phyloP scores from a whole-genome alignment of 2,888 invertebrate genomes.

The Sarcophaga subvicina region DNA sequence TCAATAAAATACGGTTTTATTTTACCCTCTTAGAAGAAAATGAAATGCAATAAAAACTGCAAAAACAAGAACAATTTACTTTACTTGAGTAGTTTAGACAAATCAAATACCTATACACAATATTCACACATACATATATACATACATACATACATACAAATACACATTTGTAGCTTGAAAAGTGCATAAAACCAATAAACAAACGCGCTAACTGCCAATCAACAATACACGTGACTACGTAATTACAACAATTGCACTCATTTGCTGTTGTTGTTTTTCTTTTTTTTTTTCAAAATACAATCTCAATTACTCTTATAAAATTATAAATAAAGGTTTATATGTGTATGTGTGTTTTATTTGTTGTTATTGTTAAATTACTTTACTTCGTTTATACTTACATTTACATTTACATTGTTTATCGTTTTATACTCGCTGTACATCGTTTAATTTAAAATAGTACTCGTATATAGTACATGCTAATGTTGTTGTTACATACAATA shows the following conservation, averaged over 20 bases:
- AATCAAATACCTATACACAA: constrained; percentile 5
- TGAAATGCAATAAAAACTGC: not conserved
- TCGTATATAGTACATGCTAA: not conserved
- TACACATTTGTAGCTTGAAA: not conserved
- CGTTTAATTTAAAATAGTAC: constrained; percentile 8
- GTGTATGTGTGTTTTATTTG: not conserved
- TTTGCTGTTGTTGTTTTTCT: not conserved
- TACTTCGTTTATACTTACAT: not conserved
- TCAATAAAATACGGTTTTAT: not conserved
- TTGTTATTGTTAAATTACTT: not conserved
- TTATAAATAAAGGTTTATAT: not conserved
- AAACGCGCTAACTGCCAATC: constrained; percentile 56
- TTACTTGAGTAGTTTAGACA: not conserved
- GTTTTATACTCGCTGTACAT: not conserved
- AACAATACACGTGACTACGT: constrained; percentile 56
- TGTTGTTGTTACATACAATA: not conserved
- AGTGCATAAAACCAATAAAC: constrained; percentile 32
- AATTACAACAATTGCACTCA: constrained; percentile 54
- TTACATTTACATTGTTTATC: too few relatives aligned
- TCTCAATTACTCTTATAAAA: not conserved
- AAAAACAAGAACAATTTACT: not conserved
- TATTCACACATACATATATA: too few relatives aligned
- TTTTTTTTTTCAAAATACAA: not conserved
- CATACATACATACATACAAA: not conserved
- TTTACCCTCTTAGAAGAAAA: not conserved